phyloP scores from a whole-genome alignment of 1,140 invertebrate species.

The Drosophila mojavensis region DNA sequence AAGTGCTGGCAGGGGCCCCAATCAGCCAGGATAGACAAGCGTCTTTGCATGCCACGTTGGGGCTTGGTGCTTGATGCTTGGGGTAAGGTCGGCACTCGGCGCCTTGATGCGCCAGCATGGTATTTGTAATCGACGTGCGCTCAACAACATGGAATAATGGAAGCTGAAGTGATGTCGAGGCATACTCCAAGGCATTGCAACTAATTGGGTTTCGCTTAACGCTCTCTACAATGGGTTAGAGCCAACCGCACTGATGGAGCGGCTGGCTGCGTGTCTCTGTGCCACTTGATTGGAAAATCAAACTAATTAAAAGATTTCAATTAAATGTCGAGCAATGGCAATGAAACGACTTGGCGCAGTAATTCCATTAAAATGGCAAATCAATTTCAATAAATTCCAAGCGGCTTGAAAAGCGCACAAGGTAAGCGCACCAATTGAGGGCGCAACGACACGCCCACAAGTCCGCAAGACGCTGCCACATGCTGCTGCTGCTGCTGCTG shows the following conservation, averaged over 20 bases:
- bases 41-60: conserved; percentile 37
- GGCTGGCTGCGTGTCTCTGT: conserved; percentile 45
- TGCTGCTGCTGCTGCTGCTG: conserved; percentile 22
- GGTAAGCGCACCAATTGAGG: conserved; percentile 42
- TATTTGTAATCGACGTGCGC: conserved; percentile 72
- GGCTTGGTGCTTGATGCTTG: neutral
- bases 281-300: conserved; percentile 82
- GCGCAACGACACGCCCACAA: conserved; percentile 31
- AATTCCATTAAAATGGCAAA: conserved; percentile 76
- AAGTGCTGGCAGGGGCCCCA: neutral
- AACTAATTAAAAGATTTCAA: conserved; percentile 84
- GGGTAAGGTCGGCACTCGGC: neutral
- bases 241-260: conserved; percentile 17
- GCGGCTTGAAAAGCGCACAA: conserved; percentile 49
- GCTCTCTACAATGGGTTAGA: conserved; percentile 45
- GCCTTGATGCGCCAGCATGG: conserved; percentile 3
- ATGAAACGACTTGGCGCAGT: conserved; percentile 53
- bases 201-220: conserved; percentile 77
- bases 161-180: conserved; percentile 60
- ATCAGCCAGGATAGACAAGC: conserved; percentile 5
- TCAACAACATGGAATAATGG: conserved; percentile 70
- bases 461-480: conserved; percentile 6
- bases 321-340: conserved; percentile 67
- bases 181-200: conserved; percentile 73
- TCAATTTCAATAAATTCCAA: conserved; percentile 81